Conservation (phyloP, 2,113 vertebrate genomes). For the Dipodomys ordii region DNA sequence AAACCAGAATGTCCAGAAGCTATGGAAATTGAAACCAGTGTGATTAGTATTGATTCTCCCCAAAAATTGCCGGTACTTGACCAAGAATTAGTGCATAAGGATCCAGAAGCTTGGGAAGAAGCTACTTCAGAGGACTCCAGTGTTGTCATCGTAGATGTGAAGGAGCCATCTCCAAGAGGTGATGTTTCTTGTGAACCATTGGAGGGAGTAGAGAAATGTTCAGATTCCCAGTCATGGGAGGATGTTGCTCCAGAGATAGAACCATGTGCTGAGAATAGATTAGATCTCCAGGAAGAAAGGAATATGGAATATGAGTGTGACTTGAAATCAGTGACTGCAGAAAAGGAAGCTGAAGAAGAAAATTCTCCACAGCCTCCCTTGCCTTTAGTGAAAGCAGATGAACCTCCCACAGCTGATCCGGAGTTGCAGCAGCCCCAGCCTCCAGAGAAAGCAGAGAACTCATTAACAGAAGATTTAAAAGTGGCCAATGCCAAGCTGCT, state of each 20-base stretch:
- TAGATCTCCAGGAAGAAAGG: slow-evolving; percentile 64
- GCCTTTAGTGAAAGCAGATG: slow-evolving; percentile 35
- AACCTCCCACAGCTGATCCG: background rate
- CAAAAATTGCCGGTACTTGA: slow-evolving; percentile 73
- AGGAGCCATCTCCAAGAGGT: slow-evolving; percentile 76
- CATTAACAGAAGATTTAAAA: background rate
- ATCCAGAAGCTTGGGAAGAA: slow-evolving; percentile 67
- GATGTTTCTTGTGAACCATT: slow-evolving; percentile 79
- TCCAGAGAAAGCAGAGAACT: slow-evolving; percentile 34
- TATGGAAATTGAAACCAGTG: slow-evolving; percentile 77
- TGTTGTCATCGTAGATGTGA: slow-evolving; percentile 78
- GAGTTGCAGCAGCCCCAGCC: slow-evolving; percentile 53
- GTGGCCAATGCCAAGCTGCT: slow-evolving; percentile 53
- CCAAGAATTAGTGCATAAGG: slow-evolving; percentile 73
- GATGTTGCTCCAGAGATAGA: slow-evolving; percentile 45
- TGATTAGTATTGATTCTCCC: slow-evolving; percentile 76
- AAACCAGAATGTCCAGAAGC: slow-evolving; percentile 73
- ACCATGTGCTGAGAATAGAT: slow-evolving; percentile 58
- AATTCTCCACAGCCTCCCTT: slow-evolving; percentile 16
- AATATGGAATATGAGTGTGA: slow-evolving; percentile 53
- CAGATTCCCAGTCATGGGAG: slow-evolving; percentile 64
- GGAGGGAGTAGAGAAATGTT: slow-evolving; percentile 68
- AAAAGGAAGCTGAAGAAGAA: slow-evolving; percentile 23
- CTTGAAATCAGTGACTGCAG: slow-evolving; percentile 53
- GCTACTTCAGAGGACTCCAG: slow-evolving; percentile 79